A percentile compares a stretch with the other conserved stretches of the same genome.
phyloP scores from a whole-genome alignment of 2,797 vertebrate genomes.

The Eurystomus glaucurus region DNA sequence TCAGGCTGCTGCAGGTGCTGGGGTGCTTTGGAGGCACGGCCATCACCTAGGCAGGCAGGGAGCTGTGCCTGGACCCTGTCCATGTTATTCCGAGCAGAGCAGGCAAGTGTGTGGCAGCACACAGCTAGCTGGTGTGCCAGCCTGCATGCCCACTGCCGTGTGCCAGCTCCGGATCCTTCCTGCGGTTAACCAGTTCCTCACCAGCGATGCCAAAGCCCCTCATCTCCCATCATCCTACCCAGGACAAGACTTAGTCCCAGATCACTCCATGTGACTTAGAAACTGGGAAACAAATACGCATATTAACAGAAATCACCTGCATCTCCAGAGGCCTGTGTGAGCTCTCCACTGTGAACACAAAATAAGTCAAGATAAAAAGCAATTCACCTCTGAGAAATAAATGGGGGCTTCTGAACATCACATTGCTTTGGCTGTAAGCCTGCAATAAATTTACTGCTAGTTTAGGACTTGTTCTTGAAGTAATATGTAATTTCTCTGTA shows the following conservation, averaged over 20 bases:
- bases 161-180: neutral
- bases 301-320: neutral
- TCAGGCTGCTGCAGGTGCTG: neutral
- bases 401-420: neutral
- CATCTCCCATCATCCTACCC: neutral
- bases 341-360: neutral
- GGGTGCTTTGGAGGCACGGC: neutral
- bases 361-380: neutral
- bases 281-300: neutral
- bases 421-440: neutral
- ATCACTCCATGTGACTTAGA: neutral
- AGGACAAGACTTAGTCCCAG: neutral
- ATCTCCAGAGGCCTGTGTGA: neutral
- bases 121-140: neutral
- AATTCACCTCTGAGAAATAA: neutral
- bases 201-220: rapidly evolving
- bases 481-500: neutral
- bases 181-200: neutral
- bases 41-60: neutral
- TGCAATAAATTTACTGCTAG: neutral
- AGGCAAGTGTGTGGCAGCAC: neutral
- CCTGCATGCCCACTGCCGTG: neutral
- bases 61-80: neutral
- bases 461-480: neutral
- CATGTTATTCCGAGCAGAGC: rapidly evolving